Evolutionary conservation across 2,113 vertebrate species (phyloP).

Genomic region (Tichodroma muraria): DNA sequence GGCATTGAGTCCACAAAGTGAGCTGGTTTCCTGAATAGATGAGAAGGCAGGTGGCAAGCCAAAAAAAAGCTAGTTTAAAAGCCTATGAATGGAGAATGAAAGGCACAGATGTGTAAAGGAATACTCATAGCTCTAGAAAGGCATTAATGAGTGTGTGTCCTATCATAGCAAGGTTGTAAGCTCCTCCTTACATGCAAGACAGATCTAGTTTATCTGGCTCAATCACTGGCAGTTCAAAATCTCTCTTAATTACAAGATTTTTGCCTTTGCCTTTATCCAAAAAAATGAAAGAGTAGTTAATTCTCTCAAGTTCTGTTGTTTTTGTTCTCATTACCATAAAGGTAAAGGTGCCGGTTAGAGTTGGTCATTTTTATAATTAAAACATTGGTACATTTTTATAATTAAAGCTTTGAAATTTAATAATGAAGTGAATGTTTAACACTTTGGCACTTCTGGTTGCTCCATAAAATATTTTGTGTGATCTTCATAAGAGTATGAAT

Average conservation of each 20-base stretch:
- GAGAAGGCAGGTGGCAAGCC: background rate
- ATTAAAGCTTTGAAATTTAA: slow-evolving; percentile 1
- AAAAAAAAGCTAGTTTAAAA: background rate
- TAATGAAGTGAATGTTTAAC: background rate
- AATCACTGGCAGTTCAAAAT: background rate
- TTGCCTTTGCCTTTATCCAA: background rate
- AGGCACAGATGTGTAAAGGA: background rate
- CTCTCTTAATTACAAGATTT: background rate
- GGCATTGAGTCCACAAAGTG: background rate
- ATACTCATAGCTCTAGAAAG: background rate
- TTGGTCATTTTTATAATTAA: background rate
- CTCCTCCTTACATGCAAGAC: background rate
- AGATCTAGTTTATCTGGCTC: background rate
- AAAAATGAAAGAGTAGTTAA: background rate
- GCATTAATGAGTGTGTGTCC: background rate
- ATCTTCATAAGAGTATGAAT: background rate
- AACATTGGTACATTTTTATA: background rate
- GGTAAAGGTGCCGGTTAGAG: background rate
- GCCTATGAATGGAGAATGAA: background rate
- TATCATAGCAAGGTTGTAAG: background rate
- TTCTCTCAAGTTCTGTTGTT: background rate
- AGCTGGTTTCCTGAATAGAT: background rate
- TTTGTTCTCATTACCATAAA: background rate
- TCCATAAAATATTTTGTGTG: background rate
- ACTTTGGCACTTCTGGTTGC: background rate